Evolutionary conservation across 2,888 invertebrate genomes (phyloP).

Genomic region (Apamea crenata): DNA sequence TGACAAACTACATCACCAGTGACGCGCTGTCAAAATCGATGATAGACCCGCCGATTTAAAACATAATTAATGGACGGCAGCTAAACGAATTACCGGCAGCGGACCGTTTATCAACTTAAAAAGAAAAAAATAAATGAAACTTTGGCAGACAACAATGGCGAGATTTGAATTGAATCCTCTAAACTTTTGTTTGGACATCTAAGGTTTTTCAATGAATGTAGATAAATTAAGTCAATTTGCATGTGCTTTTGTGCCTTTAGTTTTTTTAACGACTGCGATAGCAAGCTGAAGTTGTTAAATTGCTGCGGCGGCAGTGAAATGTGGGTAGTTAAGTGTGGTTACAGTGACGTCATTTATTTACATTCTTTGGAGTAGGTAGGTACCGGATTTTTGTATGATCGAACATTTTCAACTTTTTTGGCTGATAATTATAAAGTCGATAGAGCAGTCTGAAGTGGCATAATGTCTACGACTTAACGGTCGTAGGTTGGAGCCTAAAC

Average conservation of each 20-base stretch:
- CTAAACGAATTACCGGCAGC: conserved; percentile 72
- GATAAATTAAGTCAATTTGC: conserved; percentile 71
- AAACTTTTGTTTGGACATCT: conserved; percentile 79
- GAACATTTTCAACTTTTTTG: background rate
- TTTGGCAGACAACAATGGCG: conserved; percentile 87
- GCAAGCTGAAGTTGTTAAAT: conserved; percentile 59
- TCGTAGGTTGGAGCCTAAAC: background rate
- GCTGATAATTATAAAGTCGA: background rate
- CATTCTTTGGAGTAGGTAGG: background rate
- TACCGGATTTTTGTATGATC: background rate
- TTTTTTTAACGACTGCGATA: conserved; percentile 60
- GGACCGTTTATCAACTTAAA: conserved; percentile 80
- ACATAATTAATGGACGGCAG: conserved; percentile 82
- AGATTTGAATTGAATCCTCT: conserved; percentile 87
- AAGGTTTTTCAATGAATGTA: conserved; percentile 76
- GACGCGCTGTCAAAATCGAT: conserved; percentile 83
- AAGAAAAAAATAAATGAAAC: conserved; percentile 75
- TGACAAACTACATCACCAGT: conserved; percentile 82
- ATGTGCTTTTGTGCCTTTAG: conserved; percentile 65
- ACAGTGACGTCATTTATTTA: conserved; percentile 35
- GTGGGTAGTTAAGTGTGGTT: conserved; percentile 37
- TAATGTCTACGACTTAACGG: background rate
- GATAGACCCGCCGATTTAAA: conserved; percentile 83
- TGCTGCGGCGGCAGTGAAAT: conserved; percentile 47
- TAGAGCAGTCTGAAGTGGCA: background rate